Conservation (phyloP, 2,888 invertebrate species). For the Tinea pellionella region DNA sequence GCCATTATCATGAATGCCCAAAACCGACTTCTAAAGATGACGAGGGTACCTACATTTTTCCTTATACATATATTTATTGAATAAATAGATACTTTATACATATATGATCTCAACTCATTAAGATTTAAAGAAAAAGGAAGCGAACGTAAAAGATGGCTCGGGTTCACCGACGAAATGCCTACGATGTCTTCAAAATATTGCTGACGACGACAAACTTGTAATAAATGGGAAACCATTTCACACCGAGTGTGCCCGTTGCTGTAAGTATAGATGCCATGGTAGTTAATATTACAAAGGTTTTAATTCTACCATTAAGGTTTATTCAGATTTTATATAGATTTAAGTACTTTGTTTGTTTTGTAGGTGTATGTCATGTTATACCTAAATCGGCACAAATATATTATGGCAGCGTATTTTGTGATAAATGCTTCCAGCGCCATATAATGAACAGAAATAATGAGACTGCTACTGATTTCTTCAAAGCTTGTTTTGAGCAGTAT, state of each 20-base stretch:
- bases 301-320: too few species aligned
- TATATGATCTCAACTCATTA: too few species aligned
- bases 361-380: constrained; percentile 45
- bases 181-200: constrained; percentile 45
- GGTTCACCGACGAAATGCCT: constrained; percentile 30
- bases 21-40: constrained; percentile 11
- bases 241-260: constrained; percentile 47
- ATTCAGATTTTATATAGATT: too few species aligned
- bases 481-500: constrained; percentile 51
- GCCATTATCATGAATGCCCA: constrained; percentile 22
- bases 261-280: constrained; percentile 29
- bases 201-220: constrained; percentile 33
- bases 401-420: constrained; percentile 59
- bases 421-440: constrained; percentile 49
- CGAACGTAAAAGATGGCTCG: background rate
- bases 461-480: constrained; percentile 52
- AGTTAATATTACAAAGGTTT: too few species aligned
- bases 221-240: constrained; percentile 53
- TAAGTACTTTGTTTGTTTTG: constrained; percentile 18
- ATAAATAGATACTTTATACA: too few species aligned
- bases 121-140: background rate
- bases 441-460: constrained; percentile 40
- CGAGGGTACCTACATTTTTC: constrained; percentile 12
- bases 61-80: too few species aligned
- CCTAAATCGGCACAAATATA: constrained; percentile 51